Conservation (phyloP, 2,797 vertebrate genomes). For the Gobionotothen gibberifrons region DNA sequence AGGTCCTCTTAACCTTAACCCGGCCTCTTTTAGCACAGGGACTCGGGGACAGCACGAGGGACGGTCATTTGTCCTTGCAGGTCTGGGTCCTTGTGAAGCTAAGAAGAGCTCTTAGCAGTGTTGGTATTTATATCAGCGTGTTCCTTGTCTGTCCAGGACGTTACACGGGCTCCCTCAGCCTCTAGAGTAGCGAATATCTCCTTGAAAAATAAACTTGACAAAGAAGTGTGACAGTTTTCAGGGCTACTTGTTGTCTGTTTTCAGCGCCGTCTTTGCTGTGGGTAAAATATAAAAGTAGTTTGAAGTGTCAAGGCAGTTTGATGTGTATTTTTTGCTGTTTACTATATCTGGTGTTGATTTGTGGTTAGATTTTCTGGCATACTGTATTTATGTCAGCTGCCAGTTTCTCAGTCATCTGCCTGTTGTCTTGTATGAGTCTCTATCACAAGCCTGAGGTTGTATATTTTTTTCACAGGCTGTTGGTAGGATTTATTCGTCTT, state of each 20-base stretch:
- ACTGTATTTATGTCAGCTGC: conserved; percentile 65
- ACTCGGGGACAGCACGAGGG: conserved; percentile 68
- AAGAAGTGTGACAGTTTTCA: conserved; percentile 62
- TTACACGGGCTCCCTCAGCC: conserved; percentile 60
- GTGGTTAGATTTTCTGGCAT: conserved; percentile 63
- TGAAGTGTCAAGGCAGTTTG: conserved; percentile 62
- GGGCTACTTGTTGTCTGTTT: conserved; percentile 56
- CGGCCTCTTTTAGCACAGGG: conserved; percentile 72
- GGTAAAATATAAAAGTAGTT: conserved; percentile 58
- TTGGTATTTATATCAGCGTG: conserved; percentile 80
- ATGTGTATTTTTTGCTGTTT: conserved; percentile 68
- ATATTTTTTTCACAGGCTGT: conserved; percentile 78
- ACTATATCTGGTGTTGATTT: conserved; percentile 68
- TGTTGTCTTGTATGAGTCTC: conserved; percentile 75
- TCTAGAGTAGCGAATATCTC: conserved; percentile 71
- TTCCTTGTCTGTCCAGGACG: conserved; percentile 69
- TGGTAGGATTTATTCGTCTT: conserved; percentile 83
- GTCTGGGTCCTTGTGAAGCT: conserved; percentile 71
- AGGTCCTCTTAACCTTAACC: conserved; percentile 76
- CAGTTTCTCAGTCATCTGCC: conserved; percentile 62
- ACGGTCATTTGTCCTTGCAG: conserved; percentile 79
- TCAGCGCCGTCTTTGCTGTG: conserved; percentile 47
- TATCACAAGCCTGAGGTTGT: conserved; percentile 75
- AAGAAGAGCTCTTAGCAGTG: conserved; percentile 70
- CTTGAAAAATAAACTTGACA: conserved; percentile 78